Base-by-base conservation (phyloP, 2,113 vertebrate genomes). In the Peromyscus leucopus region DNA sequence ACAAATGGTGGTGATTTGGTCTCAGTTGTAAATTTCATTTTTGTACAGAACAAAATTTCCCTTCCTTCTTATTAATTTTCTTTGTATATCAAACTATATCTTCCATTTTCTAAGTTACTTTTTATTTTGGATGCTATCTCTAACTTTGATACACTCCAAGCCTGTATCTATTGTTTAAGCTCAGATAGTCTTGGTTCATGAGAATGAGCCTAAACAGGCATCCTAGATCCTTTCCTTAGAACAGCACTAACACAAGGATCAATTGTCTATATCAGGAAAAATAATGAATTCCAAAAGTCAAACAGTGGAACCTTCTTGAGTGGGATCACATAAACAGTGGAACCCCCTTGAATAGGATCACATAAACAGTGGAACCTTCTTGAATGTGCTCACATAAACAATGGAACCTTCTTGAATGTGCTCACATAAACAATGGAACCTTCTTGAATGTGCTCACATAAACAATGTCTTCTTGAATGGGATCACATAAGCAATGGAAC, bases 281-380 rank as follows among this genome's bases (percentile, higher is more conserved):
- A 85, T 33, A 84, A 84, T 90, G 80, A 96, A 86, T 94, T 85
- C 22, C 71, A 85, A 95, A 90, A 89, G 13, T 12, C 74, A 92
- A 92, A 96, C 7, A 82, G 57, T 42, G 72, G 7, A 90, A 75
- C 88, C 92, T 71, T 88, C 48, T 59, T 82, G 21, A 79, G 42
- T 0, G 46, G 24, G 8, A 11, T 51, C 46, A 90, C 63, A 8
- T 3, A 92, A 92, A 96, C 7, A 82, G 57, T 42, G 72, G 7
- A 90, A 75, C 88, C 92, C 65, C 85, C 48, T 59, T 82, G 21
- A 79, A 51, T 51, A 10, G 6, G 51, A 10, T 55, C 51, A 55
- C 51, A 55, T 10, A 55, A 55, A 55, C 51, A 55, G 10, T 55
- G 51, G 11, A 55, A 55, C 51, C 11, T 55, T 55, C 51, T 55